Percentiles rank a stretch among this genome's conserved stretches.
Conservation (phyloP, 2,113 vertebrate species). For the Odontophorus gujanensis region DNA sequence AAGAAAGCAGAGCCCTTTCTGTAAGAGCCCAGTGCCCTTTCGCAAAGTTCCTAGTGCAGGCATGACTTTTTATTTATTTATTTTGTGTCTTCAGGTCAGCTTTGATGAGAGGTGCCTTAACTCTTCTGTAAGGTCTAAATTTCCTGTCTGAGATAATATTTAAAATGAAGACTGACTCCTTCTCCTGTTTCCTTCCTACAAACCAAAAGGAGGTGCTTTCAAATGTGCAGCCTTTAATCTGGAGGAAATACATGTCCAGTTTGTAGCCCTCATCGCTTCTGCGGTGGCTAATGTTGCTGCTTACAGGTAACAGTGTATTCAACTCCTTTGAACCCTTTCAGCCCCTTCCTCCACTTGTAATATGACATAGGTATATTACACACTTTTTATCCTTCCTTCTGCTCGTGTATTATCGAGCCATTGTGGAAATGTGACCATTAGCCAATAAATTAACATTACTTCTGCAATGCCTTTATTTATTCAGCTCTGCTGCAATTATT, state of each 20-base stretch:
- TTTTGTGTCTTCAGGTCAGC: slow-evolving; percentile 28
- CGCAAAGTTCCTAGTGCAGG: slow-evolving; percentile 1
- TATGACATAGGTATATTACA: not conserved
- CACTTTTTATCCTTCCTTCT: not conserved
- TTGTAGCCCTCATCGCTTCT: not conserved
- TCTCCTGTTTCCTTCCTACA: slow-evolving; percentile 46
- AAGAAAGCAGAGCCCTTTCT: slow-evolving; percentile 6
- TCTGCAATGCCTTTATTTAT: not conserved
- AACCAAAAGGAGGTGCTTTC: slow-evolving; percentile 2
- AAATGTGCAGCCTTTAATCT: not conserved
- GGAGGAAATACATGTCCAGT: not conserved
- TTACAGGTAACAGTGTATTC: not conserved
- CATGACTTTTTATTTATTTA: slow-evolving; percentile 41
- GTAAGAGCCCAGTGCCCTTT: slow-evolving; percentile 39
- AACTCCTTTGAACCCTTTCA: not conserved
- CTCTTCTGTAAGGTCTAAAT: not conserved
- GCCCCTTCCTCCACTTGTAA: not conserved
- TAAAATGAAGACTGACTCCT: slow-evolving; percentile 12
- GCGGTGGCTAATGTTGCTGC: not conserved
- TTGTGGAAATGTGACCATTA: not conserved
- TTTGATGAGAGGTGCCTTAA: slow-evolving; percentile 46
- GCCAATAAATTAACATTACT: not conserved
- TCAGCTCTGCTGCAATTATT: not conserved
- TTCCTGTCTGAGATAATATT: slow-evolving; percentile 46
- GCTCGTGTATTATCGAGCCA: not conserved